Evolutionary conservation across 2,113 vertebrate species (phyloP), one percentile per base, ranked within the genome.

Genomic region (Athene noctua): DNA sequence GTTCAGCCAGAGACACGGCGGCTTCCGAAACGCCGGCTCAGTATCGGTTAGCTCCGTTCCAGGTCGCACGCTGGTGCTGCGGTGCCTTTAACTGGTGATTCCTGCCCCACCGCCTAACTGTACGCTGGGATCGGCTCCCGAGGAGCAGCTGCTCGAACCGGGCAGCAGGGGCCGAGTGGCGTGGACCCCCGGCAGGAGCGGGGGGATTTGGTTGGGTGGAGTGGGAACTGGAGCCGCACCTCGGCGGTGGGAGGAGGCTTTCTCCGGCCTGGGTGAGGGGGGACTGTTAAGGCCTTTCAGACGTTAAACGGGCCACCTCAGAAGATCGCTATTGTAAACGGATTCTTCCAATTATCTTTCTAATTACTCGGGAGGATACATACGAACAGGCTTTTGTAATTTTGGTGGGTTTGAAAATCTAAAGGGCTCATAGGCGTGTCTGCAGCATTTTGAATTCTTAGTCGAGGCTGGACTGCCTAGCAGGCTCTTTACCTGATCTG

Each of bases 11-110:
- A 62, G 54, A 21, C 26, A 5, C 15, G 19, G 58, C 63, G 36
- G 13, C 22, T 32, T 19, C 49, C 51, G 17, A 11, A 23, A 16
- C 4, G 38, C 38, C 1, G 10, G 29, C 25, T 85, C 15, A 18
- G 1, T 17, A 30, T 3, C 42, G 0, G 0, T 61, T 15, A 7
- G 30, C 34, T 16, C 38, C 2, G 4, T 36, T 29, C 4, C 7
- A 5, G 13, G 23, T 14, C 34, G 26, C 30, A 1, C 15, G 36
- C 32, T 1, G 4, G 51, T 57, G 66, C 77, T 20, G 52, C 11
- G 6, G 62, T 8, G 0, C 9, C 19, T 46, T 40, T 23, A 3
- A 11, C 19, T 52, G 32, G 17, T 27, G 5, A 10, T 29, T 22
- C 8, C 13, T 47, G 30, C 49, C 30, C 25, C 15, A 0, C 42